Evolutionary conservation across 2,797 vertebrate genomes (phyloP).

Genomic region (Labeo calbasu): DNA sequence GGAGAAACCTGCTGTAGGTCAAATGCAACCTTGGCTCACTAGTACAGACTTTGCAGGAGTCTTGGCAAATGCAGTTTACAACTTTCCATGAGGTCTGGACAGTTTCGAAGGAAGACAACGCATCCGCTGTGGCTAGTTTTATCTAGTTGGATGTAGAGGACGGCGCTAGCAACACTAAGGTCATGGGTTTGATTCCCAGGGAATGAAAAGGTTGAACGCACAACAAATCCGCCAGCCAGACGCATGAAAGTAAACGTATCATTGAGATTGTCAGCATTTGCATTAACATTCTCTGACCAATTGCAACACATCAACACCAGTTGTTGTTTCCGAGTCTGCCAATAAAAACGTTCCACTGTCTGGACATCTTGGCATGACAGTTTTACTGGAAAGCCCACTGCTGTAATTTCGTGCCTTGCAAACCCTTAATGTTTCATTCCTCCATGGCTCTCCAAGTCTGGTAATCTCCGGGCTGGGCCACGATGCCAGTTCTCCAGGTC

Average conservation of each 20-base stretch:
- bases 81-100: conserved; percentile 15
- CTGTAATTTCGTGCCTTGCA: conserved; percentile 52
- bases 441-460: conserved; percentile 12
- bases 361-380: neutral
- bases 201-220: neutral
- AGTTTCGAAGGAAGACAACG: conserved; percentile 17
- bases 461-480: conserved; percentile 20
- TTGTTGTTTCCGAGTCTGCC: neutral
- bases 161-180: neutral
- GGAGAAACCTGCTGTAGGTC: conserved; percentile 56
- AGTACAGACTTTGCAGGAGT: conserved; percentile 25
- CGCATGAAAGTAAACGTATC: neutral
- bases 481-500: conserved; percentile 35
- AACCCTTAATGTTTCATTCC: conserved; percentile 40
- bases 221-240: neutral
- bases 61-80: conserved; percentile 35
- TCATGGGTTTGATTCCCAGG: neutral
- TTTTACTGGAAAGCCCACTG: conserved; percentile 28
- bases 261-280: neutral
- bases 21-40: conserved; percentile 46
- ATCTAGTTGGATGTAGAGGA: neutral
- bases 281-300: conserved; percentile 1
- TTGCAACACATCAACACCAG: neutral
- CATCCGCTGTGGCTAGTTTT: neutral
- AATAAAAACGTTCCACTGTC: conserved; percentile 23